Base-by-base conservation (phyloP, 2,797 vertebrate genomes). In the Clamator glandarius region DNA sequence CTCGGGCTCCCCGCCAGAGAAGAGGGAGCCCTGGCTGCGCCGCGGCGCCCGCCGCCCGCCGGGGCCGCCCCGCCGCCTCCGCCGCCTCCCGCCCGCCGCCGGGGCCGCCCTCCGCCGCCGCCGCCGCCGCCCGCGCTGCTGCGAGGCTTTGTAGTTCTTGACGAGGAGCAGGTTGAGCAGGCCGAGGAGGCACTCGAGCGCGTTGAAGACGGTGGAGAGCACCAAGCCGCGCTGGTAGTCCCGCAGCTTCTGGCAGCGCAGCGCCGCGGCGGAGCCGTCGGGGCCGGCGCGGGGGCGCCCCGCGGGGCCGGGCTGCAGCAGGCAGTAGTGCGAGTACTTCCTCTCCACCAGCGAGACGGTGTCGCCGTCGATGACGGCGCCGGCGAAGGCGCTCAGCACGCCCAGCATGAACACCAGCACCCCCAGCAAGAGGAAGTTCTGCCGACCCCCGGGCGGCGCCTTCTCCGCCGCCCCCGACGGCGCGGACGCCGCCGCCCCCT, bases 281-380 rank as follows among this genome's bases (percentile, higher is more conserved):
- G 89, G 58, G 64, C 42, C 39, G 26, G 78, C 48, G 33, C 91
- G 72, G 17, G 73, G 86, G 9, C 93, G 77, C 51, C 91, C 93
- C 10, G 69, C 67, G 52, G 91, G 81, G 67, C 76, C 95, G 24
- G 95, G 92, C 68, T 97, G 95, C 92, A 97, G 93, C 95, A 98
- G 96, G 97, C 99, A 99, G 96, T 99, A 99, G 96, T 99, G 99
- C 81, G 98, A 98, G 96, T 98, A 98, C 94, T 99, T 99, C 98
- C 98, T 98, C 91, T 99, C 99, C 98, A 98, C 98, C 73, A 99
- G 97, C 66, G 99, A 98, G 83, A 99, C 99, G 44, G 99, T 98
- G 98, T 99, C 99, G 82, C 99, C 99, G 98, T 99, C 99, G 98
- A 99, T 99, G 96, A 99, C 99, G 36, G 99, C 99, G 82, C 99